phyloP scores from a whole-genome alignment of 2,113 vertebrate species.

The Junco hyemalis region DNA sequence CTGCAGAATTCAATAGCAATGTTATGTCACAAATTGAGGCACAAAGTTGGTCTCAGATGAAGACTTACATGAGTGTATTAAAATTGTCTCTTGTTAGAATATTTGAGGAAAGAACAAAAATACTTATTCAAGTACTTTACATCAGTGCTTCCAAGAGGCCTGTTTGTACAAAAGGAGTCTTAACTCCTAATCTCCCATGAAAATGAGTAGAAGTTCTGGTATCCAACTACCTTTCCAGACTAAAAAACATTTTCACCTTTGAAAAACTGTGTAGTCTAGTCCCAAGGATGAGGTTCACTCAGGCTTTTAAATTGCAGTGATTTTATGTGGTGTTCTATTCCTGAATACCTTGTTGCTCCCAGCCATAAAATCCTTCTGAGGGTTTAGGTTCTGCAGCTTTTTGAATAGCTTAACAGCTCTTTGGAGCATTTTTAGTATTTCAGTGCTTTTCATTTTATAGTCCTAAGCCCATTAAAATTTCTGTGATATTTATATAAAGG shows the following conservation, averaged over 20 bases:
- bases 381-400: background rate
- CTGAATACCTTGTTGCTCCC: background rate
- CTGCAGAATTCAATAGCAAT: background rate
- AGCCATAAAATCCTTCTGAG: background rate
- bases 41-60: background rate
- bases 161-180: background rate
- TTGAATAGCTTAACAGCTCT: background rate
- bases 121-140: background rate
- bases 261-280: background rate
- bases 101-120: background rate
- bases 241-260: background rate
- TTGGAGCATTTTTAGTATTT: background rate
- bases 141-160: background rate
- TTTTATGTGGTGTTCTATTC: background rate
- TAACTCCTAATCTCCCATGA: background rate
- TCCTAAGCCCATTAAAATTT: background rate
- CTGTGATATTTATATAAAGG: background rate
- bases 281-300: background rate
- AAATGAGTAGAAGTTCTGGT: background rate
- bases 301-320: background rate
- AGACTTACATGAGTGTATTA: background rate
- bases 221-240: background rate
- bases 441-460: background rate
- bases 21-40: background rate
- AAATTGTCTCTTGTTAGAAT: background rate